Evolutionary conservation across 1,140 invertebrate species (phyloP).

Genomic region (Sinella curviseta): DNA sequence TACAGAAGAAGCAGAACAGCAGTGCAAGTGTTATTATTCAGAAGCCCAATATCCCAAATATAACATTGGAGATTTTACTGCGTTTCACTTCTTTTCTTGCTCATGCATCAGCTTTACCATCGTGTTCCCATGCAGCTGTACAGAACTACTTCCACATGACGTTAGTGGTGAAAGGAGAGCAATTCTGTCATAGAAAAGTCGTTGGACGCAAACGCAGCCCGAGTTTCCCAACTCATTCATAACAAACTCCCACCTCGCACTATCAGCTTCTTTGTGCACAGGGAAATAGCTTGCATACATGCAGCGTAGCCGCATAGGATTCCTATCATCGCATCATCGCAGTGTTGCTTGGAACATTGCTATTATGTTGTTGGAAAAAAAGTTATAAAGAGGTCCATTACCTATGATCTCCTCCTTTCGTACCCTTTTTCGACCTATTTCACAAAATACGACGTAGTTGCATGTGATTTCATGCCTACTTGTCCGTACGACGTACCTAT

Average conservation of each 20-base stretch:
- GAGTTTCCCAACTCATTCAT: background rate
- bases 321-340: no score
- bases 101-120: background rate
- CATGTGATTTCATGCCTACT: slow-evolving; percentile 7
- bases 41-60: no score
- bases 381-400: background rate
- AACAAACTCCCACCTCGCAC: background rate
- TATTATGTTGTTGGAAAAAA: background rate
- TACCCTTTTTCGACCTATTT: slow-evolving; percentile 13
- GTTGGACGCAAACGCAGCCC: background rate
- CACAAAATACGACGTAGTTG: background rate
- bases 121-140: background rate
- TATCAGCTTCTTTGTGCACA: background rate
- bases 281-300: background rate
- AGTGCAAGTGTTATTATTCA: no score
- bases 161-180: background rate
- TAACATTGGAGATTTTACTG: no score
- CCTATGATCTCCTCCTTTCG: background rate
- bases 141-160: background rate
- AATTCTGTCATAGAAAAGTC: background rate
- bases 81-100: background rate
- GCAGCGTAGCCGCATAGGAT: no score
- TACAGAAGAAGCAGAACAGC: no score
- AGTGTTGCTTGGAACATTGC: no score
- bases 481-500: background rate